phyloP scores from a whole-genome alignment of 2,113 vertebrate genomes.

The Elephantulus edwardii region DNA sequence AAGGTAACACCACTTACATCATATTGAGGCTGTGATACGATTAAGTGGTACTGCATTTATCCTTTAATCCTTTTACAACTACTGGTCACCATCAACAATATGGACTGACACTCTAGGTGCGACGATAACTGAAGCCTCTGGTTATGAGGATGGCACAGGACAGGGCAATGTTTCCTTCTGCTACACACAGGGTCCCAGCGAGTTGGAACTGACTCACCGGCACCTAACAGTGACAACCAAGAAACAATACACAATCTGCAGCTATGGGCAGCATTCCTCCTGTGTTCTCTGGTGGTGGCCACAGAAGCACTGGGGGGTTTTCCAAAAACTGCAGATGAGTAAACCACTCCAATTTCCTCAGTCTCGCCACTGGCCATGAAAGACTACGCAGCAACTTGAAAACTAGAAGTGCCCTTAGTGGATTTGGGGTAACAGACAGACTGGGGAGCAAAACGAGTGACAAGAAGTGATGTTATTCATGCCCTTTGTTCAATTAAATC shows the following conservation, averaged over 20 bases:
- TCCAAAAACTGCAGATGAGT: not conserved
- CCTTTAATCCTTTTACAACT: no score
- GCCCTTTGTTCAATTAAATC: not conserved
- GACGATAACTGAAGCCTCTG: no score
- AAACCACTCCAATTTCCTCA: not conserved
- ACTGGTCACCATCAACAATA: no score
- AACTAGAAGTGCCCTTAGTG: not conserved
- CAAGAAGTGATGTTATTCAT: not conserved
- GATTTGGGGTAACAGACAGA: not conserved
- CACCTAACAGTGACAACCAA: not conserved
- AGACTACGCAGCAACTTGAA: not conserved
- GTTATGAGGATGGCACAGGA: no score
- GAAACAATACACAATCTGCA: not conserved
- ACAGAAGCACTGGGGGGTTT: not conserved
- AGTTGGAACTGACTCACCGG: no score
- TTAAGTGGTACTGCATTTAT: no score
- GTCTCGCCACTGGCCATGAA: not conserved
- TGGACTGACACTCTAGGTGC: no score
- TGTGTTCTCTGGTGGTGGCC: not conserved
- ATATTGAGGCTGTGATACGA: no score
- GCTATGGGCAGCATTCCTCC: not conserved
- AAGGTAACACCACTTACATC: no score
- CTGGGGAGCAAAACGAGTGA: slow-evolving; percentile 8
- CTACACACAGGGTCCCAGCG: no score
- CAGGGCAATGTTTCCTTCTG: no score